phyloP scores from a whole-genome alignment of 2,888 invertebrate species.

The Spicauda simplicius region DNA sequence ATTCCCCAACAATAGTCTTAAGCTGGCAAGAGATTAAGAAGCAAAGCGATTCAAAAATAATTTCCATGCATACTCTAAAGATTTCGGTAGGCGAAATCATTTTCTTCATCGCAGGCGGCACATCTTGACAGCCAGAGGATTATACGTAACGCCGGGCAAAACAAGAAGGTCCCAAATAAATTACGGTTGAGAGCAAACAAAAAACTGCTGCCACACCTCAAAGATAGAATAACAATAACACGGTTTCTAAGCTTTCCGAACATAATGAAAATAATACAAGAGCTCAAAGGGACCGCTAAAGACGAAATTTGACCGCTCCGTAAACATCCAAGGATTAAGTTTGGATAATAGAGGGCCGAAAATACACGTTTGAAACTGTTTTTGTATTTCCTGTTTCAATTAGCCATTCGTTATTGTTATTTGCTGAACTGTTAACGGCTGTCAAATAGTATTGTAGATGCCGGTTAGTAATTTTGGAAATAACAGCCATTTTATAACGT shows the following conservation, averaged over 20 bases:
- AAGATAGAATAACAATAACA: constrained; percentile 76
- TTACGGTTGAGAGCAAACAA: constrained; percentile 63
- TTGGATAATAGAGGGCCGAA: constrained; percentile 49
- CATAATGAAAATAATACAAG: constrained; percentile 65
- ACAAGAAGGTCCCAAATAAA: constrained; percentile 67
- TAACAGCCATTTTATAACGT: constrained; percentile 32
- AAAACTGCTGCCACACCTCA: constrained; percentile 67
- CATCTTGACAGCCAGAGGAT: constrained; percentile 59
- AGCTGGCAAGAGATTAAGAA: constrained; percentile 26
- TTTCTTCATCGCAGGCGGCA: constrained; percentile 55
- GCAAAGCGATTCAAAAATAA: constrained; percentile 34
- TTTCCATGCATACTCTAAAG: constrained; percentile 43
- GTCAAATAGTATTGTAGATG: constrained; percentile 32
- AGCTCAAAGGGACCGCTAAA: constrained; percentile 52
- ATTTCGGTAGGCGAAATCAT: constrained; percentile 55
- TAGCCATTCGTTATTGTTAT: constrained; percentile 47
- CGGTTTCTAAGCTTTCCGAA: constrained; percentile 54
- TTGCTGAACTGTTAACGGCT: constrained; percentile 40
- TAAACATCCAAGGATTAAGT: constrained; percentile 55
- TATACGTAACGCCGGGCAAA: constrained; percentile 60
- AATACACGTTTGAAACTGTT: constrained; percentile 40
- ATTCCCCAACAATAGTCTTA: constrained; percentile 27
- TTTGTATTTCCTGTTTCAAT: constrained; percentile 50
- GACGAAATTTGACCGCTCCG: constrained; percentile 62
- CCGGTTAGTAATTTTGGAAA: constrained; percentile 34